Conservation (phyloP, 2,113 vertebrate species). For the Paedocypris sp. region DNA sequence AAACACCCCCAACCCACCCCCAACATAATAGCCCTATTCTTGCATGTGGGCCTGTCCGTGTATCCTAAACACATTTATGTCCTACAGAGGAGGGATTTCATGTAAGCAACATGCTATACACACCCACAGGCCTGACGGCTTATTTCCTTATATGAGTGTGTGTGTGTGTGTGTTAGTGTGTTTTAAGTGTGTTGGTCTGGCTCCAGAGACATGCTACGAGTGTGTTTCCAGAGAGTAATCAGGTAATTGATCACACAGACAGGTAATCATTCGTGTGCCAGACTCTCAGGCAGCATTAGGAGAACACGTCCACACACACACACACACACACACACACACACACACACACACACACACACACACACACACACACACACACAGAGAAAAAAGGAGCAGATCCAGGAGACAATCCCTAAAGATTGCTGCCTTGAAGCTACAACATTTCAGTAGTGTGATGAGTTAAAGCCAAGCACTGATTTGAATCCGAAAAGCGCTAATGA, state of each 20-base stretch:
- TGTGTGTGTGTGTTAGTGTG: neutral
- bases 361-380: neutral
- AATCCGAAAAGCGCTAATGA: neutral
- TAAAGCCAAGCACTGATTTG: neutral
- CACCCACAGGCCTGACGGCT: too few species aligned
- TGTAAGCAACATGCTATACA: too few species aligned
- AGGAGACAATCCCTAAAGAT: slow-evolving; percentile 11
- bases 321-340: slow-evolving; percentile 12
- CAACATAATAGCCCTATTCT: too few species aligned
- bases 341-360: slow-evolving; percentile 12
- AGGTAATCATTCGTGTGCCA: slow-evolving; percentile 66
- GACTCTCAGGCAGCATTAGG: slow-evolving; percentile 46
- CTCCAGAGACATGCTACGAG: slow-evolving; percentile 15
- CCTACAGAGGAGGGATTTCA: too few species aligned
- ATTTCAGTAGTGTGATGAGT: neutral
- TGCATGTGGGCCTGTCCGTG: too few species aligned
- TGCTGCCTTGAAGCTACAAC: slow-evolving; percentile 10
- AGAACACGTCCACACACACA: slow-evolving; percentile 47
- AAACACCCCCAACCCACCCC: too few species aligned
- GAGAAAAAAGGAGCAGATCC: neutral
- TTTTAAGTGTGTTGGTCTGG: neutral
- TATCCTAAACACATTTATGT: too few species aligned
- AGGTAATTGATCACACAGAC: slow-evolving; percentile 69
- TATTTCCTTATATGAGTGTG: neutral
- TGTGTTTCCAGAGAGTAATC: slow-evolving; percentile 61